phyloP scores from a whole-genome alignment of 2,113 vertebrate genomes.

The Dromas ardeola region DNA sequence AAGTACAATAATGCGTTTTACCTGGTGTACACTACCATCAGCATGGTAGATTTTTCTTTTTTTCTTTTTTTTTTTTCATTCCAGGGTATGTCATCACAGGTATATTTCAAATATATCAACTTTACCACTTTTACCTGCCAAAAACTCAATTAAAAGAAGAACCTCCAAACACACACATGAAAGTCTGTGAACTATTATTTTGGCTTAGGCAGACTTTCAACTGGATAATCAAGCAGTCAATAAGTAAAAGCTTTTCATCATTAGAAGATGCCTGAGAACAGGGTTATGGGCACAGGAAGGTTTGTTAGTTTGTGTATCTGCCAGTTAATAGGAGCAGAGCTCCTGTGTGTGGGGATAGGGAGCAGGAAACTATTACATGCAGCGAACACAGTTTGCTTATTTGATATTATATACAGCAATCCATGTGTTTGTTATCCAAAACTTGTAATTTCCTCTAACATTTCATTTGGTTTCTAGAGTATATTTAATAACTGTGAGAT shows the following conservation, averaged over 20 bases:
- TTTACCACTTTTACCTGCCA: not conserved
- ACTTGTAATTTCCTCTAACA: not conserved
- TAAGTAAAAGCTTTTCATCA: not conserved
- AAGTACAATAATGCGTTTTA: not conserved
- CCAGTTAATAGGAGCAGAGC: not conserved
- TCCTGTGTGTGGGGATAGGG: not conserved
- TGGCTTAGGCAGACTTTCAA: not conserved
- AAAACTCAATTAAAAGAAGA: not conserved
- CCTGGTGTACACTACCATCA: not conserved
- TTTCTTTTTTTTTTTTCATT: not conserved
- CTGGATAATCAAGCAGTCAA: not conserved
- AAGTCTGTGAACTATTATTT: not conserved
- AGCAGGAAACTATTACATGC: not conserved
- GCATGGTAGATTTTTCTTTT: not conserved
- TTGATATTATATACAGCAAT: not conserved
- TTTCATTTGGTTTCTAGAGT: not conserved
- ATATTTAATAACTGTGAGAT: not conserved
- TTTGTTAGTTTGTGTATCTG: not conserved
- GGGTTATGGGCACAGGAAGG: not conserved
- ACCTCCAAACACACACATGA: not conserved
- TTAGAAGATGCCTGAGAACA: not conserved
- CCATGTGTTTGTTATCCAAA: not conserved
- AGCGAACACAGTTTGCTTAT: not conserved
- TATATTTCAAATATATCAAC: not conserved
- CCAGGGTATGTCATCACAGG: not conserved